Evolutionary conservation across 1,140 invertebrate genomes (phyloP).

Genomic region (Conopomorpha cramerella): DNA sequence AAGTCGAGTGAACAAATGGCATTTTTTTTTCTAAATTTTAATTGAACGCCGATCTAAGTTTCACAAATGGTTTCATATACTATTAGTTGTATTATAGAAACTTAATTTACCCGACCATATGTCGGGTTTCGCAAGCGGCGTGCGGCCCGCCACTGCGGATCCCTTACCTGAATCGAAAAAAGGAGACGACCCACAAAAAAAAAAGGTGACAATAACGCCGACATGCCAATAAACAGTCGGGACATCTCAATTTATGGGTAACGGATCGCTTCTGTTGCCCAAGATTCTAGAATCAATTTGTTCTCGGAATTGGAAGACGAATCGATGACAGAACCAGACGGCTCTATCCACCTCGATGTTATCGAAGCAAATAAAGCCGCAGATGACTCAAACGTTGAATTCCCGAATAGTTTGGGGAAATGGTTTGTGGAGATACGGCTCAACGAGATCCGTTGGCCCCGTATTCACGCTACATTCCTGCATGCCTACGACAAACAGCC

Average conservation of each 20-base stretch:
- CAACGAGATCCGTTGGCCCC: no score
- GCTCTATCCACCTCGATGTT: slow-evolving; percentile 5
- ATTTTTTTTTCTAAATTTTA: no score
- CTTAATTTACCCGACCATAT: slow-evolving; percentile 27
- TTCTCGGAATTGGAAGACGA: slow-evolving; percentile 19
- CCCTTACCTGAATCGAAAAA: slow-evolving; percentile 22
- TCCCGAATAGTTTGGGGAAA: no score
- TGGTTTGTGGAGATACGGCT: no score
- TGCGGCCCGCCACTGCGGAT: no score
- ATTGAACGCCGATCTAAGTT: no score
- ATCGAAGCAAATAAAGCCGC: slow-evolving; percentile 19
- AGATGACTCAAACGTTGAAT: no score
- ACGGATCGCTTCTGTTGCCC: slow-evolving; percentile 13
- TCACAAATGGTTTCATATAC: no score
- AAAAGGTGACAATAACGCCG: slow-evolving; percentile 39
- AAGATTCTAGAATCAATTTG: slow-evolving; percentile 22
- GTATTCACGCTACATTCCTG: slow-evolving; percentile 26
- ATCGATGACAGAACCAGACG: neutral
- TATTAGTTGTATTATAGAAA: slow-evolving; percentile 36
- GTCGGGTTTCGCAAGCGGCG: slow-evolving; percentile 6
- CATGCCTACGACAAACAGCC: no score
- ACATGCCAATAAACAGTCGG: slow-evolving; percentile 27
- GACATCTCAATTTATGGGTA: slow-evolving; percentile 49
- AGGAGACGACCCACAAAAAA: slow-evolving; percentile 18
- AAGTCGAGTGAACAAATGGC: no score